Evolutionary conservation across 2,113 vertebrate species (phyloP), one percentile per base, ranked within the genome.

Genomic region (Bombycilla garrulus): DNA sequence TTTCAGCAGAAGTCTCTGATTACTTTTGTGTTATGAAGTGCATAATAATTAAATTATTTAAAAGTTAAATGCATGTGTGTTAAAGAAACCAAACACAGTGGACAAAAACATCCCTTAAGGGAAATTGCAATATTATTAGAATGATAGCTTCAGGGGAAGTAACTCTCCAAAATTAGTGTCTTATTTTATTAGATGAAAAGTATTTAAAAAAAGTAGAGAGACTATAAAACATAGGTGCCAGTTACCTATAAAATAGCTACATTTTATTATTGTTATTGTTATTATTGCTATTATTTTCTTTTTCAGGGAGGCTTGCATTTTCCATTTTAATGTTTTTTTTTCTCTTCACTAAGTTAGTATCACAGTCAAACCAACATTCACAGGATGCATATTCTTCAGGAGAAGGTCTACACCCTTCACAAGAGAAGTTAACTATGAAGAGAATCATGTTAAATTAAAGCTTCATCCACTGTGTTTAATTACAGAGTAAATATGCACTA

Each of bases 401-500:
- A 88, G 71, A 58, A 94, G 35, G 13, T 28, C 92, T 74, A 61
- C 15, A 76, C 60, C 9, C 50, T 94, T 83, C 47, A 33, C 58
- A 64, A 89, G 6, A 88, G 58, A 95, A 80, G 83, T 91, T 93
- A 88, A 78, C 50, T 58, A 40, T 33, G 22, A 95, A 90, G 61
- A 77, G 12, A 93, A 93, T 51, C 58, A 50, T 89, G 57, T 56
- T 83, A 97, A 85, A 93, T 91, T 86, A 93, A 93, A 61, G 35
- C 45, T 93, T 74, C 28, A 94, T 66, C 57, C 47, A 89, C 23
- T 72, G 42, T 64, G 38, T 79, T 95, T 77, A 84, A 35, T 93
- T 90, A 92, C 84, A 96, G 84, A 94, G 86, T 96, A 95, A 96
- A 91, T 92, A 96, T 64, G 48, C 50, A 88, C 36, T 90, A 84